Base-by-base conservation (phyloP, 2,888 invertebrate species). In the Acanthosepion lycidas region DNA sequence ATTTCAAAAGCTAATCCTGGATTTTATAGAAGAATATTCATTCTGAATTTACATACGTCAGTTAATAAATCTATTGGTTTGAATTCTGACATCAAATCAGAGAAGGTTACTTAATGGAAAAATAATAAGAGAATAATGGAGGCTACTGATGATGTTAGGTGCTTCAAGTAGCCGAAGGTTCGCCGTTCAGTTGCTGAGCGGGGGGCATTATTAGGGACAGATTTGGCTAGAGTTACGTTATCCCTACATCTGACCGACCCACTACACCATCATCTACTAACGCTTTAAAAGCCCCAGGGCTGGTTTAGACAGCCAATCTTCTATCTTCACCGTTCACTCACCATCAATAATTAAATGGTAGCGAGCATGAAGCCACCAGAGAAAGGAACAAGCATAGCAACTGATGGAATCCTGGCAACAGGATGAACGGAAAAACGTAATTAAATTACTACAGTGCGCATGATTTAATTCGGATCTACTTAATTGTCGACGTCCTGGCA, bases 351-450 rank as follows among this genome's bases (percentile, higher is more conserved):
- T 78, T 78, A 78, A 78, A 78, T n/a, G 78, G n/a, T 78, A 12
- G n/a, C 12, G n/a, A n/a, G 12, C 12, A 5, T 0, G 9, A 78
- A n/a, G 64, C 5, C 20, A 64, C 64, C 28, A 28, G 26, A 64
- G 26, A 64, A 9, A n/a, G 78, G 78, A 78, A 18, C 78, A 33
- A 78, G 78, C 15, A 33, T 12, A n/a, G n/a, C n/a, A 15, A 78
- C 78, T 18, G 78, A 78, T 33, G 78, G 78, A 78, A 78, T 78
- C n/a, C 78, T 78, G 78, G 78, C 78, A 78, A n/a, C 78, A n/a
- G n/a, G 78, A 78, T 78, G n/a, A 33, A 78, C 78, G 78, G 78
- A 78, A 78, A 78, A 78, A n/a, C 59, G n/a, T 78, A 78, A 78
- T 78, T 78, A 78, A 78, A 78, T 78, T 9, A 78, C 78, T 78